A percentile compares a stretch with the other conserved stretches of the same genome.
These are phyloP conservation scores for Engystomops pustulosus DNA, from an alignment of 2,113 vertebrate genomes.

Conservation along the genomic window DNA sequence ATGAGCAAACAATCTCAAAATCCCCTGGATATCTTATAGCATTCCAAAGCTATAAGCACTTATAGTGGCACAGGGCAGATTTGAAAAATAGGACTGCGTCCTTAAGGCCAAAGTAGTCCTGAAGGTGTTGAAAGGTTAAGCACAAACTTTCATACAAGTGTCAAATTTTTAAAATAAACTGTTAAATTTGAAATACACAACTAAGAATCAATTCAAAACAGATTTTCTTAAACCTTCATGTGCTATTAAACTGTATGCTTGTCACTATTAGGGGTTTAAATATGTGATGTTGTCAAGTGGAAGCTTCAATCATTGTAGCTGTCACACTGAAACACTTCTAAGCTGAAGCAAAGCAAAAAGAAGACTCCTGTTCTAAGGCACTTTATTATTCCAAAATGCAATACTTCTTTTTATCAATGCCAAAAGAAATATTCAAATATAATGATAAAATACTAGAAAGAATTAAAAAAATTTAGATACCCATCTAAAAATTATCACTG, in stretches of 20 bases:
- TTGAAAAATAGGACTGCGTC: too few species aligned
- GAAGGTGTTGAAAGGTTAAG: too few species aligned
- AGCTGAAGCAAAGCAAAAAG: neutral
- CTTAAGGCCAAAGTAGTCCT: too few species aligned
- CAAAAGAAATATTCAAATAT: too few species aligned
- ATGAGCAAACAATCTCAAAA: too few species aligned
- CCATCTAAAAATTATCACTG: too few species aligned
- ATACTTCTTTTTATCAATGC: neutral
- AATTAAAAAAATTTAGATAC: too few species aligned
- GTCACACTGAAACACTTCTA: constrained; percentile 27
- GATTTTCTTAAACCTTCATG: constrained; percentile 71
- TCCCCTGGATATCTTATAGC: too few species aligned
- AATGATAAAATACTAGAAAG: too few species aligned
- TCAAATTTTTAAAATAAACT: constrained; percentile 84
- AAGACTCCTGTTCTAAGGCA: constrained; percentile 4
- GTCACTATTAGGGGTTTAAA: constrained; percentile 68
- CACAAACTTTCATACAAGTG: constrained; percentile 81
- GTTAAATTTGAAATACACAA: constrained; percentile 76
- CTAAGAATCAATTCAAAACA: constrained; percentile 71
- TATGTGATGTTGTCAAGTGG: constrained; percentile 54
- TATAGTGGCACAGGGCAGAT: too few species aligned
- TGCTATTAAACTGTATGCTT: constrained; percentile 69
- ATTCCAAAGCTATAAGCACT: too few species aligned
- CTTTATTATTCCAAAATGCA: neutral
- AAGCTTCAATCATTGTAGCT: constrained; percentile 21